Percentiles rank a stretch among this genome's conserved stretches.
Evolutionary conservation across 2,113 vertebrate genomes (phyloP).

Genomic region (Labeo rohita): DNA sequence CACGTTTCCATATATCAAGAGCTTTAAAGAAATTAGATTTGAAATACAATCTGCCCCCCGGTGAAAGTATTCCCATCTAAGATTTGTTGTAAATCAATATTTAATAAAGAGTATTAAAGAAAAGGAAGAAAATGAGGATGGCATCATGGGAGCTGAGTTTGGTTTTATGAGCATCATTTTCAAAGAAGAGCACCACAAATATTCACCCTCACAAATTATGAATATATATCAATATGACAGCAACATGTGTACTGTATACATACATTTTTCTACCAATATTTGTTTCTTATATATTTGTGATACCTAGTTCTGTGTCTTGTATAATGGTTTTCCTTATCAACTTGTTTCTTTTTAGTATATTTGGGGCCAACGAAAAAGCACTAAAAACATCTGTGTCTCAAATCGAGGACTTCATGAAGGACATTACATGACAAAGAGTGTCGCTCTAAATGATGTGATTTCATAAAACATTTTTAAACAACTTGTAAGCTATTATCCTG

Average conservation of each 20-base stretch:
- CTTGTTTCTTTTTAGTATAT: neutral
- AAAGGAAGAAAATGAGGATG: conserved; percentile 39
- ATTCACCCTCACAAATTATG: conserved; percentile 44
- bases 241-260: conserved; percentile 14
- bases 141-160: conserved; percentile 27
- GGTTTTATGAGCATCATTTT: conserved; percentile 31
- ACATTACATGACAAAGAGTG: neutral
- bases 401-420: neutral
- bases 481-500: neutral
- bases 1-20: conserved; percentile 36
- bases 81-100: conserved; percentile 66
- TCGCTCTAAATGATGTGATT: neutral
- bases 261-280: neutral
- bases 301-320: neutral
- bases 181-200: conserved; percentile 25
- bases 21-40: conserved; percentile 50
- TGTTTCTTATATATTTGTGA: no score
- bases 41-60: conserved; percentile 53
- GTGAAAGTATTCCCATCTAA: conserved; percentile 53
- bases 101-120: conserved; percentile 60
- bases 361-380: neutral
- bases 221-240: conserved; percentile 52
- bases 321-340: neutral
- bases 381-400: neutral
- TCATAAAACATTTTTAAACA: neutral